Evolutionary conservation across 1,140 invertebrate species (phyloP).

Genomic region (Tetragnatha versicolor): DNA sequence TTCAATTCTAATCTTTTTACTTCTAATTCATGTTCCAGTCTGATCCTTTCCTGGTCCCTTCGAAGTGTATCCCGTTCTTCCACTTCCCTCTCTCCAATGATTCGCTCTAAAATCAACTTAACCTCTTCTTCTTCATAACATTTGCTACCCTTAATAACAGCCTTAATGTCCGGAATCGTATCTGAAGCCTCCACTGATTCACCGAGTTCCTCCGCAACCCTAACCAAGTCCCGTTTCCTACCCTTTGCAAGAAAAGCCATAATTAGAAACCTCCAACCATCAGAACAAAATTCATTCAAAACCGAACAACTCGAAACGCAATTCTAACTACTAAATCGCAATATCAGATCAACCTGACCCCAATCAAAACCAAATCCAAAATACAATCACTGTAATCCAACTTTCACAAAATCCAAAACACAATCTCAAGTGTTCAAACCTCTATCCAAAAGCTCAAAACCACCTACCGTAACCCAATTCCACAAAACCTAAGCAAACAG

Average conservation of each 20-base stretch:
- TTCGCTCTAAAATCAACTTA: background rate
- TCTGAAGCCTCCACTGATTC: background rate
- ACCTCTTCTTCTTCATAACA: background rate
- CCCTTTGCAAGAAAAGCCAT: background rate
- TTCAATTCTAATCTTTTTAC: background rate
- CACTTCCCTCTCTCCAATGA: background rate
- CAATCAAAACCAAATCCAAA: too few relatives aligned
- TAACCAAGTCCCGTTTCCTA: background rate
- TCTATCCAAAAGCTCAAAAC: too few relatives aligned
- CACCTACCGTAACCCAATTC: too few relatives aligned
- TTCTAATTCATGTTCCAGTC: constrained; percentile 4
- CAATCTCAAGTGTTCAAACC: too few relatives aligned
- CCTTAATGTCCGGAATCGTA: background rate
- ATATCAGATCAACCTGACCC: too few relatives aligned
- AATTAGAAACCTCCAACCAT: background rate
- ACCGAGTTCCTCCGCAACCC: background rate
- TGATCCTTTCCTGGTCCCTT: background rate
- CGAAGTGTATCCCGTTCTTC: background rate
- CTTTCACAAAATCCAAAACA: too few relatives aligned
- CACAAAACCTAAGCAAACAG: too few relatives aligned
- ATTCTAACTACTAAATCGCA: too few relatives aligned
- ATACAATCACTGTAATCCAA: too few relatives aligned
- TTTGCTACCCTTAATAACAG: background rate
- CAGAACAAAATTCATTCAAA: too few relatives aligned
- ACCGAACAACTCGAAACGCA: too few relatives aligned